Evolutionary conservation across 2,888 invertebrate species (phyloP).

Genomic region (Clistopyga incitator): DNA sequence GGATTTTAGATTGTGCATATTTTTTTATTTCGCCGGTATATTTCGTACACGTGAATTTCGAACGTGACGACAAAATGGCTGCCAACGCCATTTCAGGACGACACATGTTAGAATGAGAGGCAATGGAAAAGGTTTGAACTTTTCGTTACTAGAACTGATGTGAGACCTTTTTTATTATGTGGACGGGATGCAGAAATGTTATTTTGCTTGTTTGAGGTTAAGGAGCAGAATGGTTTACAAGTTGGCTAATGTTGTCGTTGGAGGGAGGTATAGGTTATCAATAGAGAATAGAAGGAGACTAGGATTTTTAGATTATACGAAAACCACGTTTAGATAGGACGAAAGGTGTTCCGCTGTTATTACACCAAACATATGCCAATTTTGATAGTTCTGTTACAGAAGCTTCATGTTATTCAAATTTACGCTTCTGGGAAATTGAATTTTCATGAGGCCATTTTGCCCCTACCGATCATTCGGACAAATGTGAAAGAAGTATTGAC

Average conservation of each 20-base stretch:
- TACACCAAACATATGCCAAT: no score
- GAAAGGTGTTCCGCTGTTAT: no score
- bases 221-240: background rate
- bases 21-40: no score
- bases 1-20: no score
- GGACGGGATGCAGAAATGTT: background rate
- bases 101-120: background rate
- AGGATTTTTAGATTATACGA: background rate
- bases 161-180: background rate
- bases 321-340: no score
- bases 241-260: background rate
- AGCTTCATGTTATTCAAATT: no score
- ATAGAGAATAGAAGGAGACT: background rate
- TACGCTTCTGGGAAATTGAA: no score
- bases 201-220: background rate
- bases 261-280: background rate
- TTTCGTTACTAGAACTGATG: background rate
- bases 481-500: no score
- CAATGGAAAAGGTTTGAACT: background rate
- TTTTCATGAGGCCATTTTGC: background rate
- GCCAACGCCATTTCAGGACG: background rate
- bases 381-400: no score
- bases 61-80: slow-evolving; percentile 39
- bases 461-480: no score
- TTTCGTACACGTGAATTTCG: no score